phyloP scores from a whole-genome alignment of 2,113 vertebrate species.

The Corvus cornix region DNA sequence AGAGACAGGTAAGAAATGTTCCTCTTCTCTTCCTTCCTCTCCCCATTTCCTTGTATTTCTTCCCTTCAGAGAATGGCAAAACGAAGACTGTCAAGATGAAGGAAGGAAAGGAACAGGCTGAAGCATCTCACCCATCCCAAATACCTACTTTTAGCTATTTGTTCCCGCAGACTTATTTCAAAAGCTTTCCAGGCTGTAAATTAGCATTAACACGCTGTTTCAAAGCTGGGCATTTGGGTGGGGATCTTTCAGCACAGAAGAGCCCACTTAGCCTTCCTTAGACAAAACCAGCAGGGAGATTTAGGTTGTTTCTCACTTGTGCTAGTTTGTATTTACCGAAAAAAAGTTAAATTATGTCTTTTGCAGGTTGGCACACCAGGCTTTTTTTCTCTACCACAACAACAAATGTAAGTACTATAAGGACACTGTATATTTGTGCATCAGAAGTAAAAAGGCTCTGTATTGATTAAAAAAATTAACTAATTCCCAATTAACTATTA shows the following conservation, averaged over 20 bases:
- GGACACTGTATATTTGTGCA: background rate
- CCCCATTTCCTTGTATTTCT: background rate
- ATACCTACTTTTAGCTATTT: background rate
- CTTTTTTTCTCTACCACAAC: background rate
- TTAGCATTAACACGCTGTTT: background rate
- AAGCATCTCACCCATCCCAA: background rate
- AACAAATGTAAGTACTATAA: background rate
- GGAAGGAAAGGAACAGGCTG: background rate
- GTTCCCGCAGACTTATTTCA: background rate
- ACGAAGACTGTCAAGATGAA: background rate
- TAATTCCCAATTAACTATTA: background rate
- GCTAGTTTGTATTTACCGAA: background rate
- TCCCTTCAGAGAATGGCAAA: background rate
- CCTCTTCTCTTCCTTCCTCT: background rate
- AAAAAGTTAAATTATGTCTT: background rate
- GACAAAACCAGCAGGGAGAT: background rate
- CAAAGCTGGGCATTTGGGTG: background rate
- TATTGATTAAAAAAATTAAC: background rate
- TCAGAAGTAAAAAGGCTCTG: background rate
- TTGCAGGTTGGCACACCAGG: rapidly evolving
- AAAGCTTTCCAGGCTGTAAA: background rate
- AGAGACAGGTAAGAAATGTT: background rate
- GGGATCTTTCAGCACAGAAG: background rate
- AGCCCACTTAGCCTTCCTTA: background rate
- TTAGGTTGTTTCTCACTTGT: background rate